Evolutionary conservation across 1,140 invertebrate genomes (phyloP).

Genomic region (Drosophila navojoa): DNA sequence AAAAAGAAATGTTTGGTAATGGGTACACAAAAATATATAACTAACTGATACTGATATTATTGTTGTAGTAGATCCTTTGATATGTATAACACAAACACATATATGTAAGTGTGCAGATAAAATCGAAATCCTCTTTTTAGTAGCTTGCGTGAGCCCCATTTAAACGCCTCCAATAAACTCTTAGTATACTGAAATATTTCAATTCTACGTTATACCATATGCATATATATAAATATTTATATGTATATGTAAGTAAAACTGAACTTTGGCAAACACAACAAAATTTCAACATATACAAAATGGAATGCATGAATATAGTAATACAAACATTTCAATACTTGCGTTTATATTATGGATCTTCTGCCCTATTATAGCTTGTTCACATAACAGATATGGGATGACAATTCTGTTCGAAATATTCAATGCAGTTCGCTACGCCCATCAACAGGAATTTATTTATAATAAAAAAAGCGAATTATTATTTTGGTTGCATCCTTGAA

Average conservation of each 20-base stretch:
- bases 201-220: constrained; percentile 52
- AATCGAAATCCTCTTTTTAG: constrained; percentile 51
- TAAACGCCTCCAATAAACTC: constrained; percentile 60
- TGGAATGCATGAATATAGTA: constrained; percentile 62
- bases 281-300: constrained; percentile 59
- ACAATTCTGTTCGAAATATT: too few species aligned
- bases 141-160: constrained; percentile 58
- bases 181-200: constrained; percentile 76
- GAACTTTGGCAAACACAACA: constrained; percentile 37
- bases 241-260: constrained; percentile 44
- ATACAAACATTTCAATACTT: constrained; percentile 19
- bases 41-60: constrained; percentile 61
- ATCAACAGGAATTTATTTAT: too few species aligned
- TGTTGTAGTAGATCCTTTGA: constrained; percentile 79
- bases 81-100: constrained; percentile 39
- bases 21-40: constrained; percentile 63
- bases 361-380: too few species aligned
- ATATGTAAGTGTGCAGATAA: constrained; percentile 15
- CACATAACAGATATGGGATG: too few species aligned
- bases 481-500: too few species aligned
- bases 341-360: constrained; percentile 5
- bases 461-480: too few species aligned
- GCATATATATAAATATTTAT: constrained; percentile 38
- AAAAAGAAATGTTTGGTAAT: constrained; percentile 66
- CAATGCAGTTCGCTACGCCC: too few species aligned